Evolutionary conservation across 2,888 invertebrate genomes (phyloP).

Genomic region (Carpatolechia fugitivella): DNA sequence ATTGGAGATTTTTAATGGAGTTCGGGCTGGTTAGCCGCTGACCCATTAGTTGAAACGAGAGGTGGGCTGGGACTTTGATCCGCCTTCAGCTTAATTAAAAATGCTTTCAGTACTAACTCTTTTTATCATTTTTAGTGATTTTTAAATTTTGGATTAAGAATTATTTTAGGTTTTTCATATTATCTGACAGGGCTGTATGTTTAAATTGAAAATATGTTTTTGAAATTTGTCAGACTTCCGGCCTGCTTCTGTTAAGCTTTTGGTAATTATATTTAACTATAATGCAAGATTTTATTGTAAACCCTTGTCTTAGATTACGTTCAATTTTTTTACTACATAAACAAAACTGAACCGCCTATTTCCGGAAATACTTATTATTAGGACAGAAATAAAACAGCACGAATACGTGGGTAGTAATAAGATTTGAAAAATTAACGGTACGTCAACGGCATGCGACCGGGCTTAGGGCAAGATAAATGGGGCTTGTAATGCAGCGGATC

Average conservation of each 20-base stretch:
- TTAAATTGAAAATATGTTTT: too few relatives aligned
- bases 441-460: slow-evolving; percentile 61
- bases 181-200: too few relatives aligned
- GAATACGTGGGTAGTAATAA: slow-evolving; percentile 49
- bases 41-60: slow-evolving; percentile 1
- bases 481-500: slow-evolving; percentile 52
- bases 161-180: too few relatives aligned
- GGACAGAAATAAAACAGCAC: slow-evolving; percentile 52
- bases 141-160: too few relatives aligned
- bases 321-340: too few relatives aligned
- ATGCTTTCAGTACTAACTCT: not conserved
- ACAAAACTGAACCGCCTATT: slow-evolving; percentile 27
- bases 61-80: not conserved
- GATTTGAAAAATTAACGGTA: slow-evolving; percentile 69
- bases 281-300: not conserved
- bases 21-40: not conserved
- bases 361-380: slow-evolving; percentile 52
- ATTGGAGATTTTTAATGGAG: slow-evolving; percentile 11
- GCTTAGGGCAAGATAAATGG: slow-evolving; percentile 64
- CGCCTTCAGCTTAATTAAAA: slow-evolving; percentile 2
- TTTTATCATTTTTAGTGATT: not conserved
- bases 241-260: too few relatives aligned
- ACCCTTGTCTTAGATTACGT: not conserved
- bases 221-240: too few relatives aligned
- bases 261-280: too few relatives aligned